Evolutionary conservation across 2,888 invertebrate genomes (phyloP).

Genomic region (Malthinus flaveolus): DNA sequence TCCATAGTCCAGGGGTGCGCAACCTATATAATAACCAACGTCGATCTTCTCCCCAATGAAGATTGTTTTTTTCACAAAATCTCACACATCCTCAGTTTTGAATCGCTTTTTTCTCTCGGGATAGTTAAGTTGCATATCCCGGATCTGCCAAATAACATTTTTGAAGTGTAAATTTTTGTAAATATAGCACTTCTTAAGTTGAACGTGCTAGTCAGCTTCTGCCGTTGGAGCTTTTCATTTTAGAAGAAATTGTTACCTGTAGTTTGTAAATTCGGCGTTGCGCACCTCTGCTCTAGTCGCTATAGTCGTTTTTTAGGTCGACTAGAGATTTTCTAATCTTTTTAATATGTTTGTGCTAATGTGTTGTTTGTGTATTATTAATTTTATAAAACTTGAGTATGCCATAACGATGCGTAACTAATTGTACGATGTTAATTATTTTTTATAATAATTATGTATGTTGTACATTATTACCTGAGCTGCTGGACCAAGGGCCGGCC

Average conservation of each 20-base stretch:
- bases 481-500: constrained; percentile 52
- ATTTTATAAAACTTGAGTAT: constrained; percentile 38
- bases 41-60: no score
- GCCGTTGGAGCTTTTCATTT: constrained; percentile 30
- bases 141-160: no score
- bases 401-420: constrained; percentile 34
- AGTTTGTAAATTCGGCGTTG: no score
- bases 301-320: constrained; percentile 52
- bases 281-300: constrained; percentile 46
- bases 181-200: constrained; percentile 36
- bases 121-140: no score
- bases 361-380: constrained; percentile 38
- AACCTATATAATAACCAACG: no score
- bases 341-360: constrained; percentile 34
- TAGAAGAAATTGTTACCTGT: no score
- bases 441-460: constrained; percentile 41
- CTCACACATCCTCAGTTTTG: no score
- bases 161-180: no score
- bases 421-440: constrained; percentile 32
- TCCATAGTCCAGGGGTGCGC: constrained; percentile 6
- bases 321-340: constrained; percentile 44
- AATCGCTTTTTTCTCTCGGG: no score
- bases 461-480: constrained; percentile 46
- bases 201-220: no score
- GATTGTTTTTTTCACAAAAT: no score